phyloP scores from a whole-genome alignment of 2,888 invertebrate genomes.

The Acrobasis repandana region DNA sequence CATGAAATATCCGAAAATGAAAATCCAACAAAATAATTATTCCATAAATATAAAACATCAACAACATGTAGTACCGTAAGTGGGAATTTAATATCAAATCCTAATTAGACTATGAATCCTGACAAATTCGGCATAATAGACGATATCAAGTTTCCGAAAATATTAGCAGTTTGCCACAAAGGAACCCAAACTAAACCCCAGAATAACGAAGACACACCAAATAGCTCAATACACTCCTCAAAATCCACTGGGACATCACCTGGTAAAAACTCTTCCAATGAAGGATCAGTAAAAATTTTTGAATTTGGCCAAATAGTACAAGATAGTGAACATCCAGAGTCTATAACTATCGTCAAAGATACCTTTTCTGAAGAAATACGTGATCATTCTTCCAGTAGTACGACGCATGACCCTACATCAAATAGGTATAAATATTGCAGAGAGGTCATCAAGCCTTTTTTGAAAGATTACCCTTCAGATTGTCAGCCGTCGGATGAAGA shows the following conservation, averaged over 20 bases:
- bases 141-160: conserved; percentile 31
- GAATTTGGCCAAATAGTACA: conserved; percentile 44
- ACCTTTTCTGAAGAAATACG: conserved; percentile 42
- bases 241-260: conserved; percentile 18
- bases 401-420: conserved; percentile 30
- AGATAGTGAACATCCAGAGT: conserved; percentile 38
- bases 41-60: conserved; percentile 20
- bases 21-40: conserved; percentile 22
- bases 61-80: conserved; percentile 3
- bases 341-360: conserved; percentile 43
- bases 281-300: conserved; percentile 40
- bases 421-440: conserved; percentile 47
- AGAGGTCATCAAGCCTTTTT: conserved; percentile 52
- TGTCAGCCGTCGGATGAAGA: conserved; percentile 41
- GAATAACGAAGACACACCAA: conserved; percentile 34
- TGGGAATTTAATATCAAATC: conserved; percentile 5
- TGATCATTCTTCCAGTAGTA: conserved; percentile 26
- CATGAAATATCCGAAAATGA: neutral
- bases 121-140: conserved; percentile 33
- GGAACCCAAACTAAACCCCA: conserved; percentile 53
- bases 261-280: conserved; percentile 27
- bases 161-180: conserved; percentile 37
- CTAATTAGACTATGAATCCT: conserved; percentile 47
- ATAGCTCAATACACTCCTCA: conserved; percentile 7
- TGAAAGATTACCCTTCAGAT: conserved; percentile 38